Percentiles rank a stretch among this genome's conserved stretches.
Conservation (phyloP, 2,888 invertebrate species). For the Eupithecia dodoneata region DNA sequence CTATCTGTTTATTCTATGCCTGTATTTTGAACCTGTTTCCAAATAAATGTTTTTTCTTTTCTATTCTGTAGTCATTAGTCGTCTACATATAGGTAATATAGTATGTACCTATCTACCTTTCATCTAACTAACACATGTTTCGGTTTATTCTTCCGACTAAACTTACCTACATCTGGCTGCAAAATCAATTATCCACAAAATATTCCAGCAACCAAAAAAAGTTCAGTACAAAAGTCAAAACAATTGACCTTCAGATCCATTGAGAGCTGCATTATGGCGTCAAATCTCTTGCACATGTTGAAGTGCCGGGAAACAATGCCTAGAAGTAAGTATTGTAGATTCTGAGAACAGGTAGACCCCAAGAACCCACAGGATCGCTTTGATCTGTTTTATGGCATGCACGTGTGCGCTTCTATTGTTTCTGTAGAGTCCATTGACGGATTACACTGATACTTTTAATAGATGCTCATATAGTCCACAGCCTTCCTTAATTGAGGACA, state of each 20-base stretch:
- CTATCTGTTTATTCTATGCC: background rate
- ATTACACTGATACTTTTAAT: conserved; percentile 5
- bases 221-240: conserved; percentile 9
- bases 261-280: conserved; percentile 11
- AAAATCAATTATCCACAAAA: background rate
- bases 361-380: conserved; percentile 48
- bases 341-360: conserved; percentile 64
- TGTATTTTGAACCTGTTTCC: too few relatives aligned
- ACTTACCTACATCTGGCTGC: background rate
- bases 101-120: too few relatives aligned
- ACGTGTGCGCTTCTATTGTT: conserved; percentile 70
- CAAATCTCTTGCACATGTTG: conserved; percentile 69
- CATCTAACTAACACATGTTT: background rate
- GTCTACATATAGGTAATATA: too few relatives aligned
- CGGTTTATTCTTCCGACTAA: background rate
- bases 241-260: conserved; percentile 13
- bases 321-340: conserved; percentile 43
- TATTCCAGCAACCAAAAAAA: background rate
- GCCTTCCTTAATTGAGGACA: background rate
- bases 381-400: conserved; percentile 64
- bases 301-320: conserved; percentile 61
- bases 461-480: background rate
- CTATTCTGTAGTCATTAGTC: too few relatives aligned
- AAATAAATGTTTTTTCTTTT: too few relatives aligned
- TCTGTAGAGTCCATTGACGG: conserved; percentile 21